These are phyloP conservation scores for Periparus ater DNA, from an alignment of 2,797 vertebrate genomes.

Conservation along the genomic window DNA sequence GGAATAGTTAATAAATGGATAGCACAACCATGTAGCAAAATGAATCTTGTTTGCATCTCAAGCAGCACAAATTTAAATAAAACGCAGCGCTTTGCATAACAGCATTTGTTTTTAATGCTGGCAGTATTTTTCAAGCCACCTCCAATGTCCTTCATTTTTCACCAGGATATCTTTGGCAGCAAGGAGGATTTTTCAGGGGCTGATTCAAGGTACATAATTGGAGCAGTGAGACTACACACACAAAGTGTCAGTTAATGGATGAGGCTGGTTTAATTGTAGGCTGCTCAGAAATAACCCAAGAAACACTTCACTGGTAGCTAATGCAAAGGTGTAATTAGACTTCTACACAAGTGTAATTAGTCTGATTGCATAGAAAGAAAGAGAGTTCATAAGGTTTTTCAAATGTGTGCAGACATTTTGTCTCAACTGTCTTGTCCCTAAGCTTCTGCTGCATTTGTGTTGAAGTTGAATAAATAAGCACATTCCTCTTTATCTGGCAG, in stretches of 20 bases:
- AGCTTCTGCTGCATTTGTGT: conserved; percentile 5
- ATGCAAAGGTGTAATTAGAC: conserved; percentile 90
- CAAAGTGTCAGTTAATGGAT: conserved; percentile 88
- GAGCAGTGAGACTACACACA: conserved; percentile 82
- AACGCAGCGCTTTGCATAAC: conserved; percentile 14
- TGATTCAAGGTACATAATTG: conserved; percentile 86
- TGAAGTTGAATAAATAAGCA: neutral
- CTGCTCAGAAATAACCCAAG: conserved; percentile 82
- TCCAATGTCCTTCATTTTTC: conserved; percentile 44
- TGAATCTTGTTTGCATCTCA: conserved; percentile 63
- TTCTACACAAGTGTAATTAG: conserved; percentile 90
- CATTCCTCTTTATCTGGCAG: neutral
- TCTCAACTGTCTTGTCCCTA: conserved; percentile 20
- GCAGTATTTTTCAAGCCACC: conserved; percentile 15
- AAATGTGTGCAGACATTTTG: conserved; percentile 71
- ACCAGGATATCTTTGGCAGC: conserved; percentile 52
- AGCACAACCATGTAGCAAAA: conserved; percentile 33
- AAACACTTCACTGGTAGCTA: conserved; percentile 88
- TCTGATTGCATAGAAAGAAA: conserved; percentile 88
- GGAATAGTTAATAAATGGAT: conserved; percentile 54
- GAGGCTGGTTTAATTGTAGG: conserved; percentile 88
- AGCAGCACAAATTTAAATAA: conserved; percentile 67
- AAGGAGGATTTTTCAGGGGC: conserved; percentile 75
- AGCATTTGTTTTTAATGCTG: conserved; percentile 19
- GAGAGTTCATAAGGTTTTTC: conserved; percentile 78